These are phyloP conservation scores for Bettongia penicillata DNA, from an alignment of 2,113 vertebrate species.

Conservation along the genomic window DNA sequence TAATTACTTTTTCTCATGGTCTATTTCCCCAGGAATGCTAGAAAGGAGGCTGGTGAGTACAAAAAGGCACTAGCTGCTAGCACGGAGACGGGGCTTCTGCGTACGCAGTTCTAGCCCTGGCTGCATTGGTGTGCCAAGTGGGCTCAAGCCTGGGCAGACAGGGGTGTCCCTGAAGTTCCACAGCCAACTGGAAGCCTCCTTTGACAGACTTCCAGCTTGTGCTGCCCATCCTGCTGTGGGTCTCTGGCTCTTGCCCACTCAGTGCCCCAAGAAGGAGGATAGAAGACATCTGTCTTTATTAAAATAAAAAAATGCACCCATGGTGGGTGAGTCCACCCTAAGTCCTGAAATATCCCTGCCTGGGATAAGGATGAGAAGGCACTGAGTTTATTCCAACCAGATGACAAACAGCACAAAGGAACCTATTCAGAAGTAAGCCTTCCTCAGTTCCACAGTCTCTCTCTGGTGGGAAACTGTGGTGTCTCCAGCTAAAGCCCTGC, in stretches of 20 bases:
- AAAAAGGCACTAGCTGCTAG: neutral
- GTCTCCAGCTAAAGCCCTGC: neutral
- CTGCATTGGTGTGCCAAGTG: neutral
- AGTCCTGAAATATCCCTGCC: neutral
- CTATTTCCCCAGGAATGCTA: neutral
- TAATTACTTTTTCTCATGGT: conserved; percentile 14
- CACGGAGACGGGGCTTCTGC: neutral
- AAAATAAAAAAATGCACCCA: neutral
- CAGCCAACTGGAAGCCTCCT: neutral
- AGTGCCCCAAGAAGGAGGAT: neutral
- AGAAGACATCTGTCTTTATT: neutral
- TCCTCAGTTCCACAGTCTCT: neutral
- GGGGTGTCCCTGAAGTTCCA: neutral
- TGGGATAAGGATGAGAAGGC: neutral
- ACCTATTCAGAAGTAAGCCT: neutral
- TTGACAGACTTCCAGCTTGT: neutral
- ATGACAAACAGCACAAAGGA: neutral
- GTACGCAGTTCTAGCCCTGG: neutral
- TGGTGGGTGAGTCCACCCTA: neutral
- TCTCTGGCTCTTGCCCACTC: neutral
- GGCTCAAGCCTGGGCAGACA: neutral
- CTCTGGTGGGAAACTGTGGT: neutral
- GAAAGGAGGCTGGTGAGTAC: neutral
- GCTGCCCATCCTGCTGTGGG: neutral
- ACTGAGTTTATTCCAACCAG: neutral